Percentiles rank a stretch among this genome's conserved stretches.
Evolutionary conservation across 2,113 vertebrate species (phyloP).

Genomic region (Saimiri boliviensis): DNA sequence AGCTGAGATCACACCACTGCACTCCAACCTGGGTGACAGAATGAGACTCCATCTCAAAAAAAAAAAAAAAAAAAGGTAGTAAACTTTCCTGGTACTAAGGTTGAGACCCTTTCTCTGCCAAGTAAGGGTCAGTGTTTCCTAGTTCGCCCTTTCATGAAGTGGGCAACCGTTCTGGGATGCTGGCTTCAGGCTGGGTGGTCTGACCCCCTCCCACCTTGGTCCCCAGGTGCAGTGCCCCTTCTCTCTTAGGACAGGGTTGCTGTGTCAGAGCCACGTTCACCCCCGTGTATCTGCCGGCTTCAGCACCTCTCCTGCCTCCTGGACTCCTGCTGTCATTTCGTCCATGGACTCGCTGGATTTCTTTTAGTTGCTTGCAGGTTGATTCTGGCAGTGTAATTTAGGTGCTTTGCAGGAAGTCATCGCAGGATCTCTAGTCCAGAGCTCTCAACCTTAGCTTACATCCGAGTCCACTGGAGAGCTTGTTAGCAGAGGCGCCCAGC

Average conservation of each 20-base stretch:
- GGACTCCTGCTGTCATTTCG: accelerated
- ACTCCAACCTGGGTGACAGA: too few species aligned
- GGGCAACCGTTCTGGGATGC: background rate
- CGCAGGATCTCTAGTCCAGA: background rate
- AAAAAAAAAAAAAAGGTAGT: background rate
- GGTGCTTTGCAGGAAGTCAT: background rate
- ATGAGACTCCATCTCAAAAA: too few species aligned
- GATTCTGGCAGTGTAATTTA: background rate
- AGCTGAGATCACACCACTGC: too few species aligned
- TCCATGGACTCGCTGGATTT: background rate
- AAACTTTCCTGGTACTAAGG: background rate
- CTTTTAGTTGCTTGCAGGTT: background rate
- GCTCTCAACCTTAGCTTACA: background rate
- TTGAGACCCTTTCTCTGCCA: background rate
- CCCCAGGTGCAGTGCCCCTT: accelerated
- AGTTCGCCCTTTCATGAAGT: background rate
- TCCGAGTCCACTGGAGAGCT: background rate
- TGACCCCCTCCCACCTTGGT: accelerated
- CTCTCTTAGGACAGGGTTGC: too few species aligned
- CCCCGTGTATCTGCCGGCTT: accelerated
- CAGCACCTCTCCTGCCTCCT: background rate
- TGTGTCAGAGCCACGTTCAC: accelerated
- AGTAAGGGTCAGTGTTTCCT: background rate
- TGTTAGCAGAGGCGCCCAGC: accelerated
- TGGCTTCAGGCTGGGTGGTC: background rate